Conservation (phyloP, 1,140 invertebrate species). For the Solenopsis invicta region DNA sequence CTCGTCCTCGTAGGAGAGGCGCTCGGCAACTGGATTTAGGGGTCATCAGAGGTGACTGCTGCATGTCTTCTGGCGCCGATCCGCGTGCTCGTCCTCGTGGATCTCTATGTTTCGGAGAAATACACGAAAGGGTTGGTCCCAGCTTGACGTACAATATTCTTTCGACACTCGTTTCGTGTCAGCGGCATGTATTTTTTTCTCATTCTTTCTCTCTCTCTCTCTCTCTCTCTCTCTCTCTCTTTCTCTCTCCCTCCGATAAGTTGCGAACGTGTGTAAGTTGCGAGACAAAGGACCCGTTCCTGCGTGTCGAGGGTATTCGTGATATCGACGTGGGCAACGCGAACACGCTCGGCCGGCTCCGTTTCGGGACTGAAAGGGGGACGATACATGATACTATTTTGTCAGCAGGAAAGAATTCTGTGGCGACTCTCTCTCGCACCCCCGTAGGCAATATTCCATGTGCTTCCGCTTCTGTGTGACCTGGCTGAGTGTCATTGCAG, state of each 20-base stretch:
- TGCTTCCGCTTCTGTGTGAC: constrained; percentile 10
- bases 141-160: constrained; percentile 12
- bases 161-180: neutral
- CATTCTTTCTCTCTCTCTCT: neutral
- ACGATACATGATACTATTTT: neutral
- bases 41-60: constrained; percentile 24
- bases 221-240: neutral
- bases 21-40: constrained; percentile 15
- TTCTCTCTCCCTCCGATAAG: neutral
- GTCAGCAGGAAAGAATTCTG: neutral
- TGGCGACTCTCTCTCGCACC: neutral
- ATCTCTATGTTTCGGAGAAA: constrained; percentile 38
- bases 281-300: constrained; percentile 32
- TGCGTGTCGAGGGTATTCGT: constrained; percentile 25
- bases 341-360: neutral
- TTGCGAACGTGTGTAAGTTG: constrained; percentile 6
- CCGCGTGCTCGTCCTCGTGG: constrained; percentile 7
- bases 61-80: constrained; percentile 22
- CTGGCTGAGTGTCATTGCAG: neutral
- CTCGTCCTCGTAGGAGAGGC: constrained; percentile 10
- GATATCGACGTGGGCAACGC: constrained; percentile 15
- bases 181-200: constrained; percentile 6
- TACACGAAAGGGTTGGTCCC: constrained; percentile 8
- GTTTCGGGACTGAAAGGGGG: neutral
- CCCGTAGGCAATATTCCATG: neutral